A percentile compares a stretch with the other conserved stretches of the same genome.
phyloP scores from a whole-genome alignment of 2,113 vertebrate genomes.

The Odocoileus virginianus region DNA sequence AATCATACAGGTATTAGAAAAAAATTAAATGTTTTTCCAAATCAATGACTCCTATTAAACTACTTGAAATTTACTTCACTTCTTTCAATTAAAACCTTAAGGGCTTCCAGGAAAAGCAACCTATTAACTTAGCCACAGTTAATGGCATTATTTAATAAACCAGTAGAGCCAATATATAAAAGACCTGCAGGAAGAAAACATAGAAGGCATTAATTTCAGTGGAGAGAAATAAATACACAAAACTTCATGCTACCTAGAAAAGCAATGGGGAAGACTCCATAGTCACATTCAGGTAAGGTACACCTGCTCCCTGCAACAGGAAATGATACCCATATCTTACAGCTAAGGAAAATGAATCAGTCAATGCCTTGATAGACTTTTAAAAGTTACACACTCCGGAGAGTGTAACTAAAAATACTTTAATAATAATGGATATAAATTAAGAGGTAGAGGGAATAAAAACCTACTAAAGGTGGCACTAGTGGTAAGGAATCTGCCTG shows the following conservation, averaged over 20 bases:
- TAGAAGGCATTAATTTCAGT: not conserved
- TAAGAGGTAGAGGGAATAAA: not conserved
- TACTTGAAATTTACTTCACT: not conserved
- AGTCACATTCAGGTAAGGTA: not conserved
- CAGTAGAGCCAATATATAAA: not conserved
- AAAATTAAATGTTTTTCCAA: not conserved
- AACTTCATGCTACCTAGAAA: not conserved
- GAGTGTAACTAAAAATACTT: not conserved
- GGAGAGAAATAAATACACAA: not conserved
- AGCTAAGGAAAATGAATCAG: not conserved
- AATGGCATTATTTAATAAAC: not conserved
- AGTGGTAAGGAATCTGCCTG: not conserved
- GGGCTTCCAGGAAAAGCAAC: not conserved
- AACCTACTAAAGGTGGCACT: not conserved
- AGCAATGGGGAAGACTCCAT: not conserved
- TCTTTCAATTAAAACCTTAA: not conserved
- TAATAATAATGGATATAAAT: not conserved
- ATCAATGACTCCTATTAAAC: not conserved
- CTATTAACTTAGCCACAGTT: not conserved
- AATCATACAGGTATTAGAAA: not conserved
- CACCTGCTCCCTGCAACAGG: not conserved
- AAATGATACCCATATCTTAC: not conserved
- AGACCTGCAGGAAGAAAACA: not conserved
- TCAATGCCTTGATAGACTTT: not conserved
- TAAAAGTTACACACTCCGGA: not conserved